Conservation (phyloP, 64 coral and sea anemone species). For the Catalaphyllia jardinei region DNA sequence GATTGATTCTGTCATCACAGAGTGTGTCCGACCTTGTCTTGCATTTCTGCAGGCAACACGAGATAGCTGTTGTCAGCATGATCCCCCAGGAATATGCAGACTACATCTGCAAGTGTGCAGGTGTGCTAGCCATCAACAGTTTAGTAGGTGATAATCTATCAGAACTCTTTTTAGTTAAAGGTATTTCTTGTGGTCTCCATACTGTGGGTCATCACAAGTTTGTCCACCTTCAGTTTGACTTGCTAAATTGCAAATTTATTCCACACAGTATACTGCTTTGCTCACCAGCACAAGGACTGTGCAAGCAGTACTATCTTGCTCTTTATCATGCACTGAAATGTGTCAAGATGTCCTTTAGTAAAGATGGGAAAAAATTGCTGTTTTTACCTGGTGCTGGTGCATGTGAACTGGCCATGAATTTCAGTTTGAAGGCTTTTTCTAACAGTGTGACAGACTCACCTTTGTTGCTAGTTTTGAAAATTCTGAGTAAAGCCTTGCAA, state of each 20-base stretch:
- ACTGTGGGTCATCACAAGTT: conserved; percentile 58
- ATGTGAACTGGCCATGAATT: conserved; percentile 66
- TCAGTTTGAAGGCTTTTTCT: conserved; percentile 38
- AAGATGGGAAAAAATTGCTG: conserved; percentile 7
- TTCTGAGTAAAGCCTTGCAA: conserved; percentile 68
- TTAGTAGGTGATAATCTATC: conserved; percentile 13
- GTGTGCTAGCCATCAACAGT: conserved; percentile 53
- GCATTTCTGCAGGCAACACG: conserved; percentile 78
- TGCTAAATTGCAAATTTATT: background rate
- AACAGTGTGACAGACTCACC: conserved; percentile 20
- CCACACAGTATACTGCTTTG: conserved; percentile 63
- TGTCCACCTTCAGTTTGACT: conserved; percentile 49
- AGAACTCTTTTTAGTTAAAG: conserved; percentile 65
- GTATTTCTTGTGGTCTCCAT: conserved; percentile 61
- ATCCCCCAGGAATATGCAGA: conserved; percentile 68
- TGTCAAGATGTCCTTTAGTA: conserved; percentile 71
- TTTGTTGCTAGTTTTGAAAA: conserved; percentile 49
- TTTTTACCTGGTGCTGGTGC: conserved; percentile 78
- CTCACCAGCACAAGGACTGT: conserved; percentile 82
- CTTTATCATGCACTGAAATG: conserved; percentile 76
- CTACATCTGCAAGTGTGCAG: conserved; percentile 60
- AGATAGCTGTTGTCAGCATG: conserved; percentile 89
- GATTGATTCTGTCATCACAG: conserved; percentile 78
- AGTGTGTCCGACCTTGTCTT: conserved; percentile 63
- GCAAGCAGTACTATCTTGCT: conserved; percentile 74